Evolutionary conservation across 2,113 vertebrate species (phyloP), one percentile per base, ranked within the genome.

Genomic region (Pluvialis apricaria): DNA sequence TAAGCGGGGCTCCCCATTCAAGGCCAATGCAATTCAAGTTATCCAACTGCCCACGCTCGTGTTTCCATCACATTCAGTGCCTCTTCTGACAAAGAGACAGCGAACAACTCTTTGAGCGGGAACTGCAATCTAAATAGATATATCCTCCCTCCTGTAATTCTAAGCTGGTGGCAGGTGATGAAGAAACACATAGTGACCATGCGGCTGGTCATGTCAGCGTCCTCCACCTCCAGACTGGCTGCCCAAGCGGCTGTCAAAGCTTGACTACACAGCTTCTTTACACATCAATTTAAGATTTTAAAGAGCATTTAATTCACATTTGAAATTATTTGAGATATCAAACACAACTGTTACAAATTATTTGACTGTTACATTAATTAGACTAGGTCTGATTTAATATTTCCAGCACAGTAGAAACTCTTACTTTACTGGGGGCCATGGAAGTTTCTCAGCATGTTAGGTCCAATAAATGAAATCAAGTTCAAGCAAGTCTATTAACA

Each of bases 401-500:
- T 89, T 88, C 69, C 34, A 91, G 62, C 34, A 69, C 17, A 79
- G 61, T 1, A 78, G 75, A 91, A 96, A 79, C 36, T 87, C 42
- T 81, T n/a, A 49, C 62, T 92, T 93, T 82, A 71, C 73, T 61
- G 40, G 40, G 18, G 65, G 34, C 57, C 44, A 38, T 54, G 61
- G 31, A 88, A 79, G 57, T 42, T 92, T 84, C 80, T 82, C 52
- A 86, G 60, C 47, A 75, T 38, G 28, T 86, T 90, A 71, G 15
- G 47, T 68, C 60, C 88, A 82, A 61, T 47, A 82, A 91, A 95
- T 44, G 49, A 95, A 96, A 93, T 65, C 42, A 72, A 96, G 91
- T 96, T 94, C 83, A 87, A 87, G 73, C 25, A 94, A 96, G 95
- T 82, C 86, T 91, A 82, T 95, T 94, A 90, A 88, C 42, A 81